These are phyloP conservation scores for Hydrotaea cyrtoneurina DNA, from an alignment of 2,888 invertebrate species.

Conservation along the genomic window DNA sequence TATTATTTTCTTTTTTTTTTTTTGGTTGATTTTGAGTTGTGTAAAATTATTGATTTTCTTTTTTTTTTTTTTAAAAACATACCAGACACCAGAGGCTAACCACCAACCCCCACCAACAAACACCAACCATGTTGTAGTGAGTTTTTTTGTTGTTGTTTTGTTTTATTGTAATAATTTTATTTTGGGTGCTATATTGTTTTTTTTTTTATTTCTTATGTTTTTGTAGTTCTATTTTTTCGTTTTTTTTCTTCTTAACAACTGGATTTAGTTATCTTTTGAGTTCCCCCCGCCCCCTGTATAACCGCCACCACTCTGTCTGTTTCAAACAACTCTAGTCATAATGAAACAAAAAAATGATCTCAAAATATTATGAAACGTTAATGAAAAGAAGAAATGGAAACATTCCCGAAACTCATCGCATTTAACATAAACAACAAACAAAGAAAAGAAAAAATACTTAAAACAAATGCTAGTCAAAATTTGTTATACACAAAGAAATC, in stretches of 20 bases:
- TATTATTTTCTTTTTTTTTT: constrained; percentile 44
- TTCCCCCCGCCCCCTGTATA: neutral
- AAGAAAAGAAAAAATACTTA: constrained; percentile 21
- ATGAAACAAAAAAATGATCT: constrained; percentile 54
- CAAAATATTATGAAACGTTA: constrained; percentile 44
- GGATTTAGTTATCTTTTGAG: neutral
- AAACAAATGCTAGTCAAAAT: constrained; percentile 66
- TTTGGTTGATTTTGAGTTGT: constrained; percentile 17
- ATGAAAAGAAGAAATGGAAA: constrained; percentile 56
- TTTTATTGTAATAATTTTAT: neutral
- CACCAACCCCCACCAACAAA: neutral
- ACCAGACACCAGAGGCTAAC: constrained; percentile 20
- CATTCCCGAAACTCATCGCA: neutral
- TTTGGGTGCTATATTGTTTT: neutral
- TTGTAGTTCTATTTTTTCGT: constrained; percentile 18
- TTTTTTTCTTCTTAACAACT: neutral
- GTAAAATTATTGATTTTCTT: constrained; percentile 25
- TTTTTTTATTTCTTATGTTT: neutral
- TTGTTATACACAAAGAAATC: constrained; percentile 54
- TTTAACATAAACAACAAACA: constrained; percentile 46
- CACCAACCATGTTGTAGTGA: constrained; percentile 32
- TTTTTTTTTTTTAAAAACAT: neutral
- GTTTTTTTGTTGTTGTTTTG: too few species aligned
- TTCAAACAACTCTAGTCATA: constrained; percentile 59
- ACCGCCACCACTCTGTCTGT: neutral